Conservation (phyloP, 1,140 invertebrate species). For the Hestina assimilis region DNA sequence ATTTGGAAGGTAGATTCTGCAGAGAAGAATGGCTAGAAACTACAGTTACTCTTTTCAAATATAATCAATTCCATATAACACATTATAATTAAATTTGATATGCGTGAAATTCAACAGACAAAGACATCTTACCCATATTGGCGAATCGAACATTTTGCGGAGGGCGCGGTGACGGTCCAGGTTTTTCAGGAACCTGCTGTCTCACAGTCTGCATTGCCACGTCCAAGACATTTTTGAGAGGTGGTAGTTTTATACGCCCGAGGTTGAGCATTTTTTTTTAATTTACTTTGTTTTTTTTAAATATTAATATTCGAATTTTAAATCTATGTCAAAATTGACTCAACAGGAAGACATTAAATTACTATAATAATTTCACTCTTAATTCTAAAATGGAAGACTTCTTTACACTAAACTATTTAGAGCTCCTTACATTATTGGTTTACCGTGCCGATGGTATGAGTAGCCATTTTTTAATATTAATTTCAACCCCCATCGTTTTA, state of each 20-base stretch:
- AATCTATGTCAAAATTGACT: conserved; percentile 44
- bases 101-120: too few species aligned
- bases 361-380: conserved; percentile 34
- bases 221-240: conserved; percentile 85
- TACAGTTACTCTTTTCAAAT: too few species aligned
- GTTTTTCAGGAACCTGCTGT: conserved; percentile 86
- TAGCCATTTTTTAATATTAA: conserved; percentile 32
- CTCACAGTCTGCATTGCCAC: conserved; percentile 89
- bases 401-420: conserved; percentile 57
- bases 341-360: conserved; percentile 56
- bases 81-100: too few species aligned
- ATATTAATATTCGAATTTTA: conserved; percentile 19
- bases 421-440: conserved; percentile 51
- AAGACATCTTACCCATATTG: conserved; percentile 78
- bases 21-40: too few species aligned
- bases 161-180: conserved; percentile 75
- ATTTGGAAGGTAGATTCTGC: too few species aligned
- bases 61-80: too few species aligned
- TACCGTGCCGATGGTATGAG: conserved; percentile 37
- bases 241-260: conserved; percentile 82
- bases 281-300: conserved; percentile 18
- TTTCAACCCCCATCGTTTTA: conserved; percentile 8
- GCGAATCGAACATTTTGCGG: conserved; percentile 81
- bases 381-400: conserved; percentile 70
- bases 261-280: conserved; percentile 63